Evolutionary conservation across 1,140 invertebrate genomes (phyloP).

Genomic region (Bradysia coprophila): DNA sequence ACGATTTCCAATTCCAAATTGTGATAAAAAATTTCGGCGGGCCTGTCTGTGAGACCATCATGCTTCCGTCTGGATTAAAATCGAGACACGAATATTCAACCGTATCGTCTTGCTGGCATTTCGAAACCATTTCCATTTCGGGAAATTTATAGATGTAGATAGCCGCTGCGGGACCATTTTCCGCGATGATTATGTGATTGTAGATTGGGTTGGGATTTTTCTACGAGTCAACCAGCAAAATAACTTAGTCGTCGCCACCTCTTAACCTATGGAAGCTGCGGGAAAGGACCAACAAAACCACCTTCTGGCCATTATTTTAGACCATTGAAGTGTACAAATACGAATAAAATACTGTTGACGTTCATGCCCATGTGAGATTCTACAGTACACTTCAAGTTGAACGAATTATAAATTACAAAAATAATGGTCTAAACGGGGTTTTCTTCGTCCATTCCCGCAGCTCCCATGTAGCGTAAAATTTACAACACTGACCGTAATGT

Average conservation of each 20-base stretch:
- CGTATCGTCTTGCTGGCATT: slow-evolving; percentile 53
- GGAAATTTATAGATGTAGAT: slow-evolving; percentile 75
- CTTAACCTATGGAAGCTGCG: slow-evolving; percentile 27
- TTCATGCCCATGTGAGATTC: too few species aligned
- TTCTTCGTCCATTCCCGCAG: too few species aligned
- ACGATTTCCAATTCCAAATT: slow-evolving; percentile 69
- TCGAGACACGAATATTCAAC: slow-evolving; percentile 51
- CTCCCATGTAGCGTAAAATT: too few species aligned
- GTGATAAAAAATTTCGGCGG: slow-evolving; percentile 73
- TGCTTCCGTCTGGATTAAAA: slow-evolving; percentile 60
- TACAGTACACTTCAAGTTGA: too few species aligned
- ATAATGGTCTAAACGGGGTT: too few species aligned
- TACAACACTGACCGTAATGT: too few species aligned
- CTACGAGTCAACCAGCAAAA: slow-evolving; percentile 23
- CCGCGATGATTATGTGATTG: slow-evolving; percentile 62
- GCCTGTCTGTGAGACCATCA: slow-evolving; percentile 65
- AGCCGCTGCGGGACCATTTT: slow-evolving; percentile 61
- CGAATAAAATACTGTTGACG: too few species aligned
- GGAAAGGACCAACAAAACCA: too few species aligned
- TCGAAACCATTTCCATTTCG: slow-evolving; percentile 45
- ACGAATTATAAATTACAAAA: too few species aligned
- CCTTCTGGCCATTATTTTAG: too few species aligned
- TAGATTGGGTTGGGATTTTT: slow-evolving; percentile 46
- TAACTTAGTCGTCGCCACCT: background rate
- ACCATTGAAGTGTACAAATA: too few species aligned